A percentile compares a stretch with the other conserved stretches of the same genome.
Evolutionary conservation across 2,113 vertebrate species (phyloP).

Genomic region (Mastomys coucha): DNA sequence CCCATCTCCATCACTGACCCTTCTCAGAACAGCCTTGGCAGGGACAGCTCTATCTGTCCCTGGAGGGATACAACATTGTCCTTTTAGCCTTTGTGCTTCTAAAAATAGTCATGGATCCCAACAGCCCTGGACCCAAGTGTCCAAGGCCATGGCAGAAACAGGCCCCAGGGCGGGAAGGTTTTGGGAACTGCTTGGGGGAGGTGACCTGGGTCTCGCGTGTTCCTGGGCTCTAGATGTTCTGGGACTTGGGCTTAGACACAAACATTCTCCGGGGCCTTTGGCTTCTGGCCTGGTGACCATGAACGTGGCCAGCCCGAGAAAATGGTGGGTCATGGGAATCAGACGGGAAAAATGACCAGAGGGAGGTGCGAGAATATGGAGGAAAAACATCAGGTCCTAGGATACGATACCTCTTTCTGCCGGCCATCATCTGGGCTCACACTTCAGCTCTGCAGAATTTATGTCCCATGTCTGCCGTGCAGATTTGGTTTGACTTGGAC

Average conservation of each 20-base stretch:
- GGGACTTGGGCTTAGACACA: not conserved
- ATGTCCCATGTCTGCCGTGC: not conserved
- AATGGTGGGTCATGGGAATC: not conserved
- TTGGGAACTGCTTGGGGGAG: slow-evolving; percentile 63
- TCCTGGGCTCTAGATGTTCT: slow-evolving; percentile 47
- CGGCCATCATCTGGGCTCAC: too few relatives aligned
- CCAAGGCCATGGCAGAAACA: slow-evolving; percentile 26
- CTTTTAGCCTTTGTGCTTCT: slow-evolving; percentile 64
- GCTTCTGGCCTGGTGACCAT: not conserved
- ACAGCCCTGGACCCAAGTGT: not conserved
- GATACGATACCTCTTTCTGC: not conserved
- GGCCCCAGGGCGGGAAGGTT: slow-evolving; percentile 31
- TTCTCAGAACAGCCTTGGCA: slow-evolving; percentile 65
- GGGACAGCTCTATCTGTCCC: slow-evolving; percentile 51
- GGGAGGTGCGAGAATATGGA: not conserved
- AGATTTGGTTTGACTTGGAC: not conserved
- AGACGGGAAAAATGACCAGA: not conserved
- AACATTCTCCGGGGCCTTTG: not conserved
- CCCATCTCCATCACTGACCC: not conserved
- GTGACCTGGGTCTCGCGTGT: not conserved
- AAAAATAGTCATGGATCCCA: slow-evolving; percentile 67
- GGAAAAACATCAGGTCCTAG: not conserved
- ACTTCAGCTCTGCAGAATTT: not conserved
- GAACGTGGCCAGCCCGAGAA: not conserved
- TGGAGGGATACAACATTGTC: slow-evolving; percentile 15